These are phyloP conservation scores for Mnemiopsis leidyi DNA, from an alignment of 37 sponge, comb jelly and placozoan genomes.

Conservation along the genomic window DNA sequence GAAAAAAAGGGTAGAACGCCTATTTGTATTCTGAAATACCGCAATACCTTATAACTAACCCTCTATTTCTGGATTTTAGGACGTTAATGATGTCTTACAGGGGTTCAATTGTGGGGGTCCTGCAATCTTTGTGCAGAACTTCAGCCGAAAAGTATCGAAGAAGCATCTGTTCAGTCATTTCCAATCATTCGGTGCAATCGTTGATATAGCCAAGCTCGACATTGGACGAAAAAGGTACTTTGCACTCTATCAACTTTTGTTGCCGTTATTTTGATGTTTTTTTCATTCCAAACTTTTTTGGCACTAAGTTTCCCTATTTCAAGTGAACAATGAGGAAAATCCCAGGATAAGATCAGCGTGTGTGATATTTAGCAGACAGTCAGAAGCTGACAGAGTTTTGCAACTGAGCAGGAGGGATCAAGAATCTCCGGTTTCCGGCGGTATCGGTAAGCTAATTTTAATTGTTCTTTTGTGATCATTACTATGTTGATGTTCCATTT, in stretches of 20 bases:
- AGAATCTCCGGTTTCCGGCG: not conserved
- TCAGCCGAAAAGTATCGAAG: not conserved
- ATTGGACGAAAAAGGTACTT: slow-evolving; percentile 48
- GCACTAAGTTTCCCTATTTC: too few relatives aligned
- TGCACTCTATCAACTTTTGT: too few relatives aligned
- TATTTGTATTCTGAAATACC: too few relatives aligned
- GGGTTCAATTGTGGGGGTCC: slow-evolving; percentile 49
- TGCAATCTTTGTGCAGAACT: slow-evolving; percentile 55
- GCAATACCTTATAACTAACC: too few relatives aligned
- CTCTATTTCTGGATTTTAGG: not conserved
- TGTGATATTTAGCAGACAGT: slow-evolving; percentile 39
- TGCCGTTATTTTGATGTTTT: too few relatives aligned
- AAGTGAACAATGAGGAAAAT: too few relatives aligned
- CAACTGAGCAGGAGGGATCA: not conserved
- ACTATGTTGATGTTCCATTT: not conserved
- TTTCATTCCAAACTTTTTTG: too few relatives aligned
- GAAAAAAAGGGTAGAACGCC: too few relatives aligned
- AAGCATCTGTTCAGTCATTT: slow-evolving; percentile 5
- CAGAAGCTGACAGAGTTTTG: slow-evolving; percentile 42
- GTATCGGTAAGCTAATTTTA: not conserved
- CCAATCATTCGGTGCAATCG: not conserved
- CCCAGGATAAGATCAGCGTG: slow-evolving; percentile 24
- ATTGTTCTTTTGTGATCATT: not conserved
- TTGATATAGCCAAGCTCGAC: slow-evolving; percentile 25
- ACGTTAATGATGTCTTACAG: slow-evolving; percentile 36